Percentiles rank a stretch among this genome's conserved stretches.
Conservation (phyloP, 2,113 vertebrate species). For the Eulemur rufifrons region DNA sequence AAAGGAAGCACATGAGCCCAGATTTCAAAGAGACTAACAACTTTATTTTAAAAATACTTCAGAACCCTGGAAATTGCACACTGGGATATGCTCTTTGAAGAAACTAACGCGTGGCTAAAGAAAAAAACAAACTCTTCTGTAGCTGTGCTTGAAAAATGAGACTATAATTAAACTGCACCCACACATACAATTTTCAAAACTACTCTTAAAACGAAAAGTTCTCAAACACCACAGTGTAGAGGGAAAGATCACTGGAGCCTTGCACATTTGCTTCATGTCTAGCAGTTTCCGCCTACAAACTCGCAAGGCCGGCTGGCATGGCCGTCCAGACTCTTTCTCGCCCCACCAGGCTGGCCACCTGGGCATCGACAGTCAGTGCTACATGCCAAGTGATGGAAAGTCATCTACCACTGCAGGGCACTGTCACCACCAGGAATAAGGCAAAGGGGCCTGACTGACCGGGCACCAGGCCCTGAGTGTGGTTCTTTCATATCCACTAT, state of each 20-base stretch:
- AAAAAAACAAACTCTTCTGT: slow-evolving; percentile 43
- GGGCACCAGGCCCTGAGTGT: neutral
- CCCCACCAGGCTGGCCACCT: neutral
- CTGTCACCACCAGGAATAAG: neutral
- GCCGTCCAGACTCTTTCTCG: neutral
- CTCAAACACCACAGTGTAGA: neutral
- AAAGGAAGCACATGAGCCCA: slow-evolving; percentile 40
- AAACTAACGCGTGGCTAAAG: slow-evolving; percentile 57
- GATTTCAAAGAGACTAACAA: slow-evolving; percentile 69
- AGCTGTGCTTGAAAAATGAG: slow-evolving; percentile 56
- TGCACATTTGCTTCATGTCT: neutral
- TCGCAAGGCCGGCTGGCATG: accelerated
- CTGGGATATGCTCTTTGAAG: slow-evolving; percentile 68
- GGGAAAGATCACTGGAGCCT: neutral
- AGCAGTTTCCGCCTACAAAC: neutral
- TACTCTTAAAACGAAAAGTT: slow-evolving; percentile 50
- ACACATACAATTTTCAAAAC: slow-evolving; percentile 60
- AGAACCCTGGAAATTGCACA: slow-evolving; percentile 66
- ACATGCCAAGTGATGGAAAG: accelerated
- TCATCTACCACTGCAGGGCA: neutral
- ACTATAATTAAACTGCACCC: slow-evolving; percentile 67
- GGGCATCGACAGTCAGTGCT: neutral
- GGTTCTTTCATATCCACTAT: accelerated
- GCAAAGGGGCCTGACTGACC: neutral
- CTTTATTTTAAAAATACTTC: slow-evolving; percentile 69